Evolutionary conservation across 2,797 vertebrate species (phyloP).

Genomic region (Rousettus madagascariensis): DNA sequence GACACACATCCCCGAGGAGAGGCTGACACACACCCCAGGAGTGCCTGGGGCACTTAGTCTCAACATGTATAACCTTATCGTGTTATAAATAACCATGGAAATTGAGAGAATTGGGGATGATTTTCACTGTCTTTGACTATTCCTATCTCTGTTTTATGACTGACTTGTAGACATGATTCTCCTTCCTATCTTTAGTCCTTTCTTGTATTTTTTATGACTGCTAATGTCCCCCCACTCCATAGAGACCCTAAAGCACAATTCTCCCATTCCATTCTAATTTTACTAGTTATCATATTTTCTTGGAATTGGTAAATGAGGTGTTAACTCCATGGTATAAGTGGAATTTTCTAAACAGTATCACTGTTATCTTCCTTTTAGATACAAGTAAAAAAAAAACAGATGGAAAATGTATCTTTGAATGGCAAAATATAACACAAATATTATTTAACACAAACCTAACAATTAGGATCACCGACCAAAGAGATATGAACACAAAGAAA

Average conservation of each 20-base stretch:
- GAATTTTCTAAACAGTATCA: background rate
- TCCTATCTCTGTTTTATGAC: background rate
- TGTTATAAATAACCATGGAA: background rate
- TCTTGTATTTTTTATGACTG: background rate
- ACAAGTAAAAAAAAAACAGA: background rate
- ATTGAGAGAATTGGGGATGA: background rate
- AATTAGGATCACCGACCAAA: background rate
- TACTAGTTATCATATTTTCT: background rate
- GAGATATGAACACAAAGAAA: background rate
- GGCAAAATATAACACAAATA: background rate
- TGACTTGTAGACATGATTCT: background rate
- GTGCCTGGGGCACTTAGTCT: background rate
- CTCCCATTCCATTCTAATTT: background rate
- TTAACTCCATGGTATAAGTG: background rate
- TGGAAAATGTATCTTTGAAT: background rate
- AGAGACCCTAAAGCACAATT: background rate
- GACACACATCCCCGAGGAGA: background rate
- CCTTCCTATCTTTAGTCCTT: background rate
- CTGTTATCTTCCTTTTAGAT: background rate
- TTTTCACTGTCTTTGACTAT: background rate
- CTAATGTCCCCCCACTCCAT: background rate
- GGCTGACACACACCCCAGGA: background rate
- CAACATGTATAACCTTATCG: accelerated
- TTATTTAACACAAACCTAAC: background rate
- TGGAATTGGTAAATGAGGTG: background rate